Evolutionary conservation across 2,797 vertebrate species (phyloP).

Genomic region (Thamnophis elegans): DNA sequence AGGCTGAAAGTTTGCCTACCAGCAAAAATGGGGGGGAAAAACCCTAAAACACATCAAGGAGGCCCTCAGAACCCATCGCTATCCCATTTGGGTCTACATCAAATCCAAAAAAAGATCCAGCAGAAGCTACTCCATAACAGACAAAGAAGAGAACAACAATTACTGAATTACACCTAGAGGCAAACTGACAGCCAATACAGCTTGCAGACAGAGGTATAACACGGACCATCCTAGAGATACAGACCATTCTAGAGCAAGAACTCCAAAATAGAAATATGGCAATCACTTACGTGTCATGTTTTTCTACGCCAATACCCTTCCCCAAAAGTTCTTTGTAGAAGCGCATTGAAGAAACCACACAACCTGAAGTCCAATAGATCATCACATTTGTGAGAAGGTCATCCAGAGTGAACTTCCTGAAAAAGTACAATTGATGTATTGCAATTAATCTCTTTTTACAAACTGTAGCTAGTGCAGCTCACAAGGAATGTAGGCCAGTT

Average conservation of each 20-base stretch:
- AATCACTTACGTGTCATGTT: conserved; percentile 64
- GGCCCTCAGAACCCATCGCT: no score
- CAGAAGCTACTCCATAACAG: no score
- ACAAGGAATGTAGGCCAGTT: neutral
- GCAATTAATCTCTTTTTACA: neutral
- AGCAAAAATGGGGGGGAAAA: no score
- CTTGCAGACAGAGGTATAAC: neutral
- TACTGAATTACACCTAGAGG: neutral
- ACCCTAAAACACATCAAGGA: no score
- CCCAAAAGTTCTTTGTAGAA: conserved; percentile 73
- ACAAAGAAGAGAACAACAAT: no score
- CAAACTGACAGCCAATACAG: neutral
- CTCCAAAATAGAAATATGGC: conserved; percentile 2
- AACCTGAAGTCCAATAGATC: conserved; percentile 75
- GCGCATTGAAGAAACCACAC: conserved; percentile 69
- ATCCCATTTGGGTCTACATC: no score
- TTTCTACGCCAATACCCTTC: conserved; percentile 1
- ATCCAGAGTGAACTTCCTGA: conserved; percentile 74
- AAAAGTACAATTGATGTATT: neutral
- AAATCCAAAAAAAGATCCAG: no score
- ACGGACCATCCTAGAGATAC: neutral
- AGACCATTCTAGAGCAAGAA: neutral
- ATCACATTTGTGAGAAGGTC: conserved; percentile 77
- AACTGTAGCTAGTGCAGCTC: neutral
- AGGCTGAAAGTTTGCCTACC: no score